Evolutionary conservation across 2,113 vertebrate genomes (phyloP).

Genomic region (Ploceus nigricollis): DNA sequence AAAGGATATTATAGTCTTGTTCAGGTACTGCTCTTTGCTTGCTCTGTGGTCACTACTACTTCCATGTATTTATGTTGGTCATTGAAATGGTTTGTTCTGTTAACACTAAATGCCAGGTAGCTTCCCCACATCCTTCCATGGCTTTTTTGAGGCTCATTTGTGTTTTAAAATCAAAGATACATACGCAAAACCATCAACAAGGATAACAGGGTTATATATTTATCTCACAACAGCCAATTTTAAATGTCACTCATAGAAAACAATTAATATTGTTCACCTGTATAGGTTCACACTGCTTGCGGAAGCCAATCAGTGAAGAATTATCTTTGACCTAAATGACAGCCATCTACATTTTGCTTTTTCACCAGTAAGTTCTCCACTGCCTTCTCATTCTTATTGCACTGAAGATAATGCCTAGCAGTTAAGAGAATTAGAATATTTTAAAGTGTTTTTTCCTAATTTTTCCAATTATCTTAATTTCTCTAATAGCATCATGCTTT

Average conservation of each 20-base stretch:
- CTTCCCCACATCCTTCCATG: neutral
- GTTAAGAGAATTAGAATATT: neutral
- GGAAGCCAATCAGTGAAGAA: neutral
- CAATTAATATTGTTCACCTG: conserved; percentile 11
- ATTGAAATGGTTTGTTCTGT: neutral
- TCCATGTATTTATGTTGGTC: neutral
- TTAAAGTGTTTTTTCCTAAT: neutral
- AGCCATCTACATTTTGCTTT: neutral
- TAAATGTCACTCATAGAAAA: conserved; percentile 53
- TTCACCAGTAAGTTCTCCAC: neutral
- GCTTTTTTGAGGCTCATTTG: neutral
- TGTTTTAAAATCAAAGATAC: neutral
- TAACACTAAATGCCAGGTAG: neutral
- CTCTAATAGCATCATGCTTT: neutral
- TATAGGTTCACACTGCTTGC: neutral
- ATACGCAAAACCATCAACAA: neutral
- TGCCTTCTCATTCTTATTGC: neutral
- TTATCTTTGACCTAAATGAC: neutral
- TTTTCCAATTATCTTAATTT: neutral
- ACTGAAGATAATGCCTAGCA: neutral
- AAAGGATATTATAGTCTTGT: neutral
- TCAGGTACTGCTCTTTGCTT: neutral
- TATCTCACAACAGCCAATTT: conserved; percentile 19
- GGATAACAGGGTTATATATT: neutral
- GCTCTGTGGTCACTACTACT: neutral